These are phyloP conservation scores for Drosophila tropicalis DNA, from an alignment of 1,140 invertebrate genomes.

Conservation along the genomic window DNA sequence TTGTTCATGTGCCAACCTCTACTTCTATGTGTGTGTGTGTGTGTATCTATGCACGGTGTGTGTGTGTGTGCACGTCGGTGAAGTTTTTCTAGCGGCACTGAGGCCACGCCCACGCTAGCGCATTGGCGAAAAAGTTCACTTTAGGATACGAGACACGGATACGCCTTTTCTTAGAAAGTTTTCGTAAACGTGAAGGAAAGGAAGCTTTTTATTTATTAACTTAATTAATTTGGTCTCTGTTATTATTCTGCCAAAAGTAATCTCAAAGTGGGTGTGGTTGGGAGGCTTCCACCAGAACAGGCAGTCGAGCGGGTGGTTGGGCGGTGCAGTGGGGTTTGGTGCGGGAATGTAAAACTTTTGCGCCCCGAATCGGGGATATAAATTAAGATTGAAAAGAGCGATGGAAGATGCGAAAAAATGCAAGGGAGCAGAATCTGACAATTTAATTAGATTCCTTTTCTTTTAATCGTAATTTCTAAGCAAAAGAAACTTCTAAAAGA, in stretches of 20 bases:
- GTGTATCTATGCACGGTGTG: slow-evolving; percentile 6
- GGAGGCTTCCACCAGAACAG: not conserved
- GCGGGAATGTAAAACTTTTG: not conserved
- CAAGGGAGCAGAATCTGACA: not conserved
- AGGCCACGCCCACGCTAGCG: slow-evolving; percentile 46
- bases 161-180: slow-evolving; percentile 56
- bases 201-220: slow-evolving; percentile 13
- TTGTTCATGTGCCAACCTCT: slow-evolving; percentile 1
- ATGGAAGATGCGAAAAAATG: not conserved
- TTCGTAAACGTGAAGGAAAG: slow-evolving; percentile 20
- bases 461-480: too few relatives aligned
- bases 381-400: not conserved
- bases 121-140: slow-evolving; percentile 50
- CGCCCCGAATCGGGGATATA: not conserved
- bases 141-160: slow-evolving; percentile 25
- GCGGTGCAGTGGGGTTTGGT: not conserved
- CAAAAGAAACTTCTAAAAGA: too few relatives aligned
- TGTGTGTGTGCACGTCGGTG: slow-evolving; percentile 19
- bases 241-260: slow-evolving; percentile 10
- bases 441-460: not conserved
- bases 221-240: slow-evolving; percentile 18
- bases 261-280: slow-evolving; percentile 1
- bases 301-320: not conserved
- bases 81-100: slow-evolving; percentile 45
- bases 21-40: slow-evolving; percentile 10